These are phyloP conservation scores for Muraenolepis orangiensis DNA, from an alignment of 2,797 vertebrate genomes.

Conservation along the genomic window DNA sequence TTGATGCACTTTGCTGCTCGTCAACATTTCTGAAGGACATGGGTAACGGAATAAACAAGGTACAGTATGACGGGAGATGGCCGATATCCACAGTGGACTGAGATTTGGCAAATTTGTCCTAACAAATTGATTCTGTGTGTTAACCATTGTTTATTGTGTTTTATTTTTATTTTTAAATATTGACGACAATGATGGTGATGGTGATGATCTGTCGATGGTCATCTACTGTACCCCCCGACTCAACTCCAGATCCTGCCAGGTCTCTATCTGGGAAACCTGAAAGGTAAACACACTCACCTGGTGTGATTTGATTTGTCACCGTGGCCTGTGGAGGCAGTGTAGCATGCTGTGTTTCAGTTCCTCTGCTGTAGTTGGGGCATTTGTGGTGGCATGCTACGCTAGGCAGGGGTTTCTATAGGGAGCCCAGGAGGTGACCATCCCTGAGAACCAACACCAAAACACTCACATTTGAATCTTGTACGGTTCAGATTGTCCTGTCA, in stretches of 20 bases:
- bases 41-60: conserved; percentile 74
- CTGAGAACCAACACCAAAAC: background rate
- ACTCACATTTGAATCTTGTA: background rate
- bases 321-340: conserved; percentile 39
- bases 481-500: background rate
- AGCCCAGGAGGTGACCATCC: conserved; percentile 28
- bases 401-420: conserved; percentile 68
- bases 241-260: conserved; percentile 80
- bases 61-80: conserved; percentile 25
- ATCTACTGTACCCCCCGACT: background rate
- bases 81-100: background rate
- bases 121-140: background rate
- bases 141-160: background rate
- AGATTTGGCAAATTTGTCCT: background rate
- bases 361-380: conserved; percentile 50
- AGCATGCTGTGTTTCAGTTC: conserved; percentile 69
- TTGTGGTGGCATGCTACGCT: conserved; percentile 69
- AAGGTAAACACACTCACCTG: conserved; percentile 71
- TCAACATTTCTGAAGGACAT: conserved; percentile 36
- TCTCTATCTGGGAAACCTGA: conserved; percentile 88
- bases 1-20: background rate
- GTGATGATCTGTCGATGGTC: background rate
- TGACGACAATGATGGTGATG: background rate
- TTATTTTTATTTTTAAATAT: background rate
- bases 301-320: conserved; percentile 42